phyloP scores from a whole-genome alignment of 1,140 invertebrate genomes.

The Drosophila kepulauana region DNA sequence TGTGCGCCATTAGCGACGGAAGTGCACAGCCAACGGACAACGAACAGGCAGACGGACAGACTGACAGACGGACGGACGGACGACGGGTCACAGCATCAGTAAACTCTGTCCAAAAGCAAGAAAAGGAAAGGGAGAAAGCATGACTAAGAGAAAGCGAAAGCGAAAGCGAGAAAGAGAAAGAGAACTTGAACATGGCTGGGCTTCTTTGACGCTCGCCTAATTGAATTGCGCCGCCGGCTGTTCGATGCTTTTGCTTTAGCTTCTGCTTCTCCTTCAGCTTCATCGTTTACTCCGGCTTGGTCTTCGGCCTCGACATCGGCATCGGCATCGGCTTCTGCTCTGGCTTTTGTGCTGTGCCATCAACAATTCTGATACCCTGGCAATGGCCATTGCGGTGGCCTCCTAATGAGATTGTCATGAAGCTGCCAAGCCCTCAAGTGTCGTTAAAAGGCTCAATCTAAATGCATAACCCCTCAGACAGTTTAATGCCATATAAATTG shows the following conservation, averaged over 20 bases:
- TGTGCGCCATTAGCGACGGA: constrained; percentile 53
- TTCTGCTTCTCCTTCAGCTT: not conserved
- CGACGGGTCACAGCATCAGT: not conserved
- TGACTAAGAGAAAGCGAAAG: not conserved
- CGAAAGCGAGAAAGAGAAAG: not conserved
- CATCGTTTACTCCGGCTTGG: too few relatives aligned
- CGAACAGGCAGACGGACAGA: not conserved
- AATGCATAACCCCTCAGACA: constrained; percentile 2
- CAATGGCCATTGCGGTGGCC: not conserved
- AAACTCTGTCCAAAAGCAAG: not conserved
- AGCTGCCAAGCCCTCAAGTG: not conserved
- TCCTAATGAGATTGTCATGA: constrained; percentile 18
- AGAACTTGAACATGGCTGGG: constrained; percentile 1
- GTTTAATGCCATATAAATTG: constrained; percentile 4
- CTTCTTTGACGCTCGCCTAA: constrained; percentile 55
- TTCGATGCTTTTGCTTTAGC: constrained; percentile 43
- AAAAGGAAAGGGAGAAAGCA: not conserved
- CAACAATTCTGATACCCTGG: constrained; percentile 59
- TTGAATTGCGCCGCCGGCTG: constrained; percentile 69
- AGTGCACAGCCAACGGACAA: constrained; percentile 18
- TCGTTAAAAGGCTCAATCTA: constrained; percentile 4
- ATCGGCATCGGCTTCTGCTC: not conserved
- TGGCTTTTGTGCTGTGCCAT: constrained; percentile 63
- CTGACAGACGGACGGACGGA: too few relatives aligned
- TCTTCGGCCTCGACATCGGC: too few relatives aligned